Percentiles rank a stretch among this genome's conserved stretches.
phyloP scores from a whole-genome alignment of 2,113 vertebrate species.

The Erinaceus europaeus region DNA sequence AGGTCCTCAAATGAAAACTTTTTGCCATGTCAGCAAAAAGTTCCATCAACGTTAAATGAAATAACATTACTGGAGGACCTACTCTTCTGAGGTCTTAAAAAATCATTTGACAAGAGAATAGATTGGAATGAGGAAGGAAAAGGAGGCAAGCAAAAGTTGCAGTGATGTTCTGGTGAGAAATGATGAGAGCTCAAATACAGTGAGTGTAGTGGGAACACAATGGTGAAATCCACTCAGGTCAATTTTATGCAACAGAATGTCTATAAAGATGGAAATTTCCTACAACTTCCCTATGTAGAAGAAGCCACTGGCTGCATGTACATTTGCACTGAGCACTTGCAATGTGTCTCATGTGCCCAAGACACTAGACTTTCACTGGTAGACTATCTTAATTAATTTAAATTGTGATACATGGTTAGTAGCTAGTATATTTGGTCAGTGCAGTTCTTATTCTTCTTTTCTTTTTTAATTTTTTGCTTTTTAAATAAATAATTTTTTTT shows the following conservation, averaged over 20 bases:
- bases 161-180: not conserved
- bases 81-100: not conserved
- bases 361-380: not conserved
- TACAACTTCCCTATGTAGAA: fast-evolving
- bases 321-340: fast-evolving
- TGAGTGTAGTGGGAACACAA: not conserved
- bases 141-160: not conserved
- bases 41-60: not conserved
- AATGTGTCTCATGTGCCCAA: not conserved
- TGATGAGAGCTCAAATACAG: not conserved
- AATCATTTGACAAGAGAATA: not conserved
- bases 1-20: not conserved
- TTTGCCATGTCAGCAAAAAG: too few relatives aligned
- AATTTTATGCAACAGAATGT: fast-evolving
- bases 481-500: too few relatives aligned
- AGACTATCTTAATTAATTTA: not conserved
- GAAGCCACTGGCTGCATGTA: not conserved
- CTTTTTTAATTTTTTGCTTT: too few relatives aligned
- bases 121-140: not conserved
- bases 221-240: fast-evolving
- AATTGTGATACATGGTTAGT: not conserved
- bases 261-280: fast-evolving
- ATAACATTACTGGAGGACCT: not conserved
- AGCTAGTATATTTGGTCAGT: not conserved
- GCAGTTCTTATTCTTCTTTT: too few relatives aligned